Percentiles rank a stretch among this genome's conserved stretches.
phyloP scores from a whole-genome alignment of 2,888 invertebrate genomes.

The Laothoe populi region DNA sequence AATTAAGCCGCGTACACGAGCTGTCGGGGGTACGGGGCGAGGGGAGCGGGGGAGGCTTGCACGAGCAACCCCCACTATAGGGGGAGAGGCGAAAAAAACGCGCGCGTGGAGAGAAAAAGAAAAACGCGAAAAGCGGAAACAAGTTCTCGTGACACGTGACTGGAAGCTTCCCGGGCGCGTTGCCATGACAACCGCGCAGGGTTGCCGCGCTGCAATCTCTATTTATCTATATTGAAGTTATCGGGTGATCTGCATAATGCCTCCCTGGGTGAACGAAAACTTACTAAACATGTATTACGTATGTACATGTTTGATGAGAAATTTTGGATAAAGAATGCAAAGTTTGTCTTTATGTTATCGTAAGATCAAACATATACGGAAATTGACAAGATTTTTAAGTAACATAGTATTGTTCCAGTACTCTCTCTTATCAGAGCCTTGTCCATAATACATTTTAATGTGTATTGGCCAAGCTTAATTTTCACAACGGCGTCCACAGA shows the following conservation, averaged over 20 bases:
- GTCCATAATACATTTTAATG: no score
- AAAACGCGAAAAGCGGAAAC: slow-evolving; percentile 79
- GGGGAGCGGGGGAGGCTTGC: slow-evolving; percentile 46
- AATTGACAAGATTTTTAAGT: no score
- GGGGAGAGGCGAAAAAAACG: slow-evolving; percentile 68
- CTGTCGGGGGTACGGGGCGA: slow-evolving; percentile 55
- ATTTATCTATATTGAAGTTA: slow-evolving; percentile 21
- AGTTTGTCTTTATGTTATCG: background rate
- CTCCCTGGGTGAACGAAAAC: slow-evolving; percentile 4
- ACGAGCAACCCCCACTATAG: slow-evolving; percentile 49
- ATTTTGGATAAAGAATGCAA: background rate
- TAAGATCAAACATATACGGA: no score
- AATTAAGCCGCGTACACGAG: slow-evolving; percentile 84
- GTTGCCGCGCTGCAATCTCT: slow-evolving; percentile 35
- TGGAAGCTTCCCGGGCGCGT: slow-evolving; percentile 79
- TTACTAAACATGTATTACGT: slow-evolving; percentile 11
- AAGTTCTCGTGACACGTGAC: slow-evolving; percentile 83
- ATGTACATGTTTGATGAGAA: background rate
- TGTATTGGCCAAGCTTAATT: no score
- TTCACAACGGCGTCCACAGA: no score
- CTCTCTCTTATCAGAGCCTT: no score
- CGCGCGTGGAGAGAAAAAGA: slow-evolving; percentile 74
- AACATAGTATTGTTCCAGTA: no score
- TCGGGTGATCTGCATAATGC: slow-evolving; percentile 22
- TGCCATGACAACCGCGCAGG: slow-evolving; percentile 69